A percentile compares a stretch with the other conserved stretches of the same genome.
Conservation (phyloP, 2,113 vertebrate species). For the Jaculus jaculus region DNA sequence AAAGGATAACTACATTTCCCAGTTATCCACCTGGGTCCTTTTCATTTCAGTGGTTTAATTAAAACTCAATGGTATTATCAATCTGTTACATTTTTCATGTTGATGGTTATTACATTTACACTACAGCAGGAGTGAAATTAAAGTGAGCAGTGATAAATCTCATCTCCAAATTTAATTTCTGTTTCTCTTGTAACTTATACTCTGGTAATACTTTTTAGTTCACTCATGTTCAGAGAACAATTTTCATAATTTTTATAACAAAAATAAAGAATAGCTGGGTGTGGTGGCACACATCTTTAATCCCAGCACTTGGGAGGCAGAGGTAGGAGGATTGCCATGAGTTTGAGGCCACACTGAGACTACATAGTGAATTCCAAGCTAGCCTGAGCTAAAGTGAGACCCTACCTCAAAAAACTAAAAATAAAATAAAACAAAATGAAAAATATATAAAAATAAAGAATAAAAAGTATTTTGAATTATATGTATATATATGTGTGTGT, state of each 20-base stretch:
- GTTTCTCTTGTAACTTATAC: slow-evolving; percentile 83
- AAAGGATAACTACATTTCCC: slow-evolving; percentile 88
- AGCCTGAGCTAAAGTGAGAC: too few species aligned
- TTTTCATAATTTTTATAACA: slow-evolving; percentile 82
- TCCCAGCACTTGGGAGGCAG: too few species aligned
- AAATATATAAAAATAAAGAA: too few species aligned
- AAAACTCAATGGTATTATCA: slow-evolving; percentile 91
- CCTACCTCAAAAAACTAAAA: too few species aligned
- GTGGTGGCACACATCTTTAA: too few species aligned
- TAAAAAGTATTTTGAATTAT: too few species aligned
- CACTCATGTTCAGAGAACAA: slow-evolving; percentile 82
- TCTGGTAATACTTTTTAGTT: slow-evolving; percentile 84
- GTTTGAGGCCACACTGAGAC: too few species aligned
- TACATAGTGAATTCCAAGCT: too few species aligned
- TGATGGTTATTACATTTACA: slow-evolving; percentile 90
- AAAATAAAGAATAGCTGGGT: slow-evolving; percentile 67
- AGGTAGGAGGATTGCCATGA: too few species aligned
- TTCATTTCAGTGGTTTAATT: slow-evolving; percentile 91
- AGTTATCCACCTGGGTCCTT: slow-evolving; percentile 89
- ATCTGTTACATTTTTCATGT: slow-evolving; percentile 91
- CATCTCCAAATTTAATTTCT: slow-evolving; percentile 85
- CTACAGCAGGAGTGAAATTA: slow-evolving; percentile 89
- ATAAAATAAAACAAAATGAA: too few species aligned
- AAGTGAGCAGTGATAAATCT: slow-evolving; percentile 86
- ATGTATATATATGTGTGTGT: too few species aligned